Evolutionary conservation across 2,888 invertebrate species (phyloP).

Genomic region (Caenorhabditis macrosperma): DNA sequence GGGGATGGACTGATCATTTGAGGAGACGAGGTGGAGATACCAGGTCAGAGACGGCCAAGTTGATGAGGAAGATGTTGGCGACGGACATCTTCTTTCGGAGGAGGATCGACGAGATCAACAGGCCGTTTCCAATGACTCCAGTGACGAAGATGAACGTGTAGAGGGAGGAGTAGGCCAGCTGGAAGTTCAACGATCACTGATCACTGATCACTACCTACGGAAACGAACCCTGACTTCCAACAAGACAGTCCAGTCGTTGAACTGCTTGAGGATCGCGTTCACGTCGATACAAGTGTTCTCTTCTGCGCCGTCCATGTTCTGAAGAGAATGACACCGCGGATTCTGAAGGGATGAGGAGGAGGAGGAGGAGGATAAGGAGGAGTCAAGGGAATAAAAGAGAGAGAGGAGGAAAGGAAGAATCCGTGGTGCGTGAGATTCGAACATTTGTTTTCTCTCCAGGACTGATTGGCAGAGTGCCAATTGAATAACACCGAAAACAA

Average conservation of each 20-base stretch:
- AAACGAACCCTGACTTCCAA: conserved; percentile 72
- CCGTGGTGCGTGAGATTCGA: conserved; percentile 52
- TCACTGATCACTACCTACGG: background rate
- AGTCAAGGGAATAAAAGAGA: conserved; percentile 6
- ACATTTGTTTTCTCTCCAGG: conserved; percentile 49
- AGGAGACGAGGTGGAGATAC: conserved; percentile 62
- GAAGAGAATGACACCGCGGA: too few species aligned
- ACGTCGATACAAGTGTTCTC: conserved; percentile 70
- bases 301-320: conserved; percentile 23
- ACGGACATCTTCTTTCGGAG: conserved; percentile 75
- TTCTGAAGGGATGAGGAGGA: conserved; percentile 3
- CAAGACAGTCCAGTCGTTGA: conserved; percentile 76
- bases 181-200: too few species aligned
- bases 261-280: conserved; percentile 71
- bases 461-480: conserved; percentile 10
- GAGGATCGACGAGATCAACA: conserved; percentile 73
- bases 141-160: conserved; percentile 77
- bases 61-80: conserved; percentile 93
- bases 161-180: conserved; percentile 75
- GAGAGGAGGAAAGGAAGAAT: conserved; percentile 12
- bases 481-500: conserved; percentile 9
- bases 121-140: conserved; percentile 78
- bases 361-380: conserved; percentile 16
- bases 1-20: background rate
- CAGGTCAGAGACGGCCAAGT: conserved; percentile 94